Percentiles rank a stretch among this genome's conserved stretches.
Evolutionary conservation across 2,797 vertebrate genomes (phyloP).

Genomic region (Discoglossus pictus): DNA sequence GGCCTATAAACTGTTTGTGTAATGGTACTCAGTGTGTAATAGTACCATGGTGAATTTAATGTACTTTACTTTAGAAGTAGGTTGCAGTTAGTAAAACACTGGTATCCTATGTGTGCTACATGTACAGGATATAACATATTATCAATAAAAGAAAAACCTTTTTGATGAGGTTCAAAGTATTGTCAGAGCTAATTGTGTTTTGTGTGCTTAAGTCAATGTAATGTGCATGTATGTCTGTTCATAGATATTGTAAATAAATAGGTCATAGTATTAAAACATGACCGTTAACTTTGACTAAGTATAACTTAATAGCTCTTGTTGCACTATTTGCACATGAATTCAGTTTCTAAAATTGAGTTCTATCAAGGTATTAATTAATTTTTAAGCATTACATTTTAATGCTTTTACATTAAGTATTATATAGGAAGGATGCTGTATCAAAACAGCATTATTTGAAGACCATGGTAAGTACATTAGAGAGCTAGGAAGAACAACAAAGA

Average conservation of each 20-base stretch:
- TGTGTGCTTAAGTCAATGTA: conserved; percentile 65
- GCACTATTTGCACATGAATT: conserved; percentile 73
- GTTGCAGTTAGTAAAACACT: conserved; percentile 19
- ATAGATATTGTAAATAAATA: conserved; percentile 59
- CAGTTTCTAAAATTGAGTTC: conserved; percentile 75
- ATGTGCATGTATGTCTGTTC: conserved; percentile 48
- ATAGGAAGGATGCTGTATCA: conserved; percentile 18
- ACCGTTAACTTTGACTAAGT: conserved; percentile 67
- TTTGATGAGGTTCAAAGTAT: conserved; percentile 63
- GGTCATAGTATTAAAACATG: conserved; percentile 67
- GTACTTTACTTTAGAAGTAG: conserved; percentile 64
- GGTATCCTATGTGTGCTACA: conserved; percentile 30
- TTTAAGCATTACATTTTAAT: conserved; percentile 1
- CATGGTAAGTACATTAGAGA: conserved; percentile 42
- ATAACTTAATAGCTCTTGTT: conserved; percentile 68
- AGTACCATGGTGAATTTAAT: conserved; percentile 66
- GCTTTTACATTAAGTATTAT: conserved; percentile 23
- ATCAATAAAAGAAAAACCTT: conserved; percentile 49
- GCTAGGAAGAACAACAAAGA: conserved; percentile 5
- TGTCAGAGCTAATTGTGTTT: conserved; percentile 65
- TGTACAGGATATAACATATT: conserved; percentile 51
- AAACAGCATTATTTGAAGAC: too few species aligned
- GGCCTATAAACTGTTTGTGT: conserved; percentile 17
- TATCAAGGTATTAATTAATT: conserved; percentile 32
- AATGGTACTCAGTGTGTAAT: conserved; percentile 56